A percentile compares a stretch with the other conserved stretches of the same genome.
These are phyloP conservation scores for Alca torda DNA, from an alignment of 2,797 vertebrate genomes.

Conservation along the genomic window DNA sequence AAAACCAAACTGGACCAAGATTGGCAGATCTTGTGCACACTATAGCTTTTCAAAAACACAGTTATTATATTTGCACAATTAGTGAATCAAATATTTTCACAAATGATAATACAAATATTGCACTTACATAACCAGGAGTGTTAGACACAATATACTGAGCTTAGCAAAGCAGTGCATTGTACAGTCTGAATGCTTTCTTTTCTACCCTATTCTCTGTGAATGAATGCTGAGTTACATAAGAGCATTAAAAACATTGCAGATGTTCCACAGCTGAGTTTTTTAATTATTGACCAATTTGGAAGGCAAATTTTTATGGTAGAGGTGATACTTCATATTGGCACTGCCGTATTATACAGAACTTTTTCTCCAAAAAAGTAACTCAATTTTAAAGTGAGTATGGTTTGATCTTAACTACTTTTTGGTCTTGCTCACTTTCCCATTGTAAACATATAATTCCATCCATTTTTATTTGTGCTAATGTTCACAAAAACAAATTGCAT, in stretches of 20 bases:
- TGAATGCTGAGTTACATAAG: not conserved
- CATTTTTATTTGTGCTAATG: slow-evolving; percentile 3
- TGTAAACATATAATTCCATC: not conserved
- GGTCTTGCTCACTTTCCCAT: not conserved
- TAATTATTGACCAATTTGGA: not conserved
- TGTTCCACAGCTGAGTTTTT: not conserved
- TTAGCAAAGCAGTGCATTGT: not conserved
- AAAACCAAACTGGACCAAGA: not conserved
- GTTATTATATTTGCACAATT: not conserved
- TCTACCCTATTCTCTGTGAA: not conserved
- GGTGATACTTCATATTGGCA: not conserved
- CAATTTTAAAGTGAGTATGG: not conserved
- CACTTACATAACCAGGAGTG: not conserved
- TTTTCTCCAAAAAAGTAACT: not conserved
- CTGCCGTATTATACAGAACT: not conserved
- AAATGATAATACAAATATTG: not conserved
- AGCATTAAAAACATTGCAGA: not conserved
- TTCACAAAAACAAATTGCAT: not conserved
- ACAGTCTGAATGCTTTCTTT: not conserved
- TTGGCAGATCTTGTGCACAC: not conserved
- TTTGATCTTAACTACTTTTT: not conserved
- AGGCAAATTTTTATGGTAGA: not conserved
- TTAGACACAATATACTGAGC: not conserved
- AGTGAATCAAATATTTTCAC: not conserved
- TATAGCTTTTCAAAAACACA: not conserved